These are phyloP conservation scores for Corvus hawaiiensis DNA, from an alignment of 2,113 vertebrate genomes.

Conservation along the genomic window DNA sequence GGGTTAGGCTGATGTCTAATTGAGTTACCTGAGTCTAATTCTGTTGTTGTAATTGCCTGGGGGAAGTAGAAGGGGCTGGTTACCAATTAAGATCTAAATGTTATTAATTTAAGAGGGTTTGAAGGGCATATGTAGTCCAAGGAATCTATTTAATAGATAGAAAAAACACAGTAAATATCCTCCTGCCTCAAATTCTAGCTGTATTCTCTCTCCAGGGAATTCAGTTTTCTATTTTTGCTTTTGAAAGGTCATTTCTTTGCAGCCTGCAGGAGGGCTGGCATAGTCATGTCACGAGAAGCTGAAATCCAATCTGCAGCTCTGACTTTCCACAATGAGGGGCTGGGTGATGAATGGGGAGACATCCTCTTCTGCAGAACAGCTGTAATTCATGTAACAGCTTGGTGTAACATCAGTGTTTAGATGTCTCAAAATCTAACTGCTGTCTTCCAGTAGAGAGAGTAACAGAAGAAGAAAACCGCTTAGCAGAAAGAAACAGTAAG, in stretches of 20 bases:
- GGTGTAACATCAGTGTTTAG: background rate
- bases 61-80: conserved; percentile 15
- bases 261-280: background rate
- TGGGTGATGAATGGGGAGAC: background rate
- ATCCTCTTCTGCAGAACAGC: background rate
- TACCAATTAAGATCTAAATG: conserved; percentile 47
- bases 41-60: conserved; percentile 15
- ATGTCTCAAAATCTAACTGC: background rate
- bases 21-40: conserved; percentile 48
- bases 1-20: background rate
- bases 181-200: background rate
- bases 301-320: background rate
- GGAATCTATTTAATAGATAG: conserved; percentile 17
- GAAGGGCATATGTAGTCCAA: background rate
- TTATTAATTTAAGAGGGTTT: conserved; percentile 37
- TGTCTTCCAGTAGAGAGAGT: background rate
- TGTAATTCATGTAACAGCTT: background rate
- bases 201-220: background rate
- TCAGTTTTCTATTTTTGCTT: conserved; percentile 35
- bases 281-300: background rate
- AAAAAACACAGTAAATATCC: conserved; percentile 14
- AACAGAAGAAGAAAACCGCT: background rate
- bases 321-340: background rate
- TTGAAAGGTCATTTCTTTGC: background rate
- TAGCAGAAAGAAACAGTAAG: background rate